Conservation (phyloP, 2,113 vertebrate genomes). For the Syrrhaptes paradoxus region DNA sequence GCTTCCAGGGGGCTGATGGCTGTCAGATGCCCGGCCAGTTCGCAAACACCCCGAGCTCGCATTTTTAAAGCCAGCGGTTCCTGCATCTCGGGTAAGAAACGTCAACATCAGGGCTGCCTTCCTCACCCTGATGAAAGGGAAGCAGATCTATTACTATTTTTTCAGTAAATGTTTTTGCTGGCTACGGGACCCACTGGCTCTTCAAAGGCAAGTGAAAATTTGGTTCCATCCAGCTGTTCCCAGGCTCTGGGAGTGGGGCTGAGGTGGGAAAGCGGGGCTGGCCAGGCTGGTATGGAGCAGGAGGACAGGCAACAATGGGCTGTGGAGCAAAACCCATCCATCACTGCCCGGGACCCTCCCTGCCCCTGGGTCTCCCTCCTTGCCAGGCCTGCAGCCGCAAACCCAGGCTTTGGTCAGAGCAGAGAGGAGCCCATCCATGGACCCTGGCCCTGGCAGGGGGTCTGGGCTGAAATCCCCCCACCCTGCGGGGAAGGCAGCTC, state of each 20-base stretch:
- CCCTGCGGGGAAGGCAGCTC: neutral
- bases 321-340: neutral
- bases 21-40: neutral
- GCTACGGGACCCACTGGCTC: neutral
- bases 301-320: neutral
- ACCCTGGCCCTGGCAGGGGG: no score
- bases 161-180: constrained; percentile 65
- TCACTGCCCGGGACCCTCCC: neutral
- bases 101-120: neutral
- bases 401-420: neutral
- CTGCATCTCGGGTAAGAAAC: neutral
- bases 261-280: neutral
- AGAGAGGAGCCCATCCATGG: neutral
- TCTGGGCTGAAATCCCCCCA: neutral
- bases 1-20: neutral
- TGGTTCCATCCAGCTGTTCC: constrained; percentile 47
- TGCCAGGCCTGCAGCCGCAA: neutral
- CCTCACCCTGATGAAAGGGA: constrained; percentile 37
- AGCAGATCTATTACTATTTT: constrained; percentile 47
- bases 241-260: accelerated
- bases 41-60: neutral
- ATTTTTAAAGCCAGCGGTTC: neutral
- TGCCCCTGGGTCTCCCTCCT: neutral
- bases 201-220: constrained; percentile 43
- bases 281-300: neutral